Evolutionary conservation across 2,797 vertebrate species (phyloP).

Genomic region (Semotilus atromaculatus): DNA sequence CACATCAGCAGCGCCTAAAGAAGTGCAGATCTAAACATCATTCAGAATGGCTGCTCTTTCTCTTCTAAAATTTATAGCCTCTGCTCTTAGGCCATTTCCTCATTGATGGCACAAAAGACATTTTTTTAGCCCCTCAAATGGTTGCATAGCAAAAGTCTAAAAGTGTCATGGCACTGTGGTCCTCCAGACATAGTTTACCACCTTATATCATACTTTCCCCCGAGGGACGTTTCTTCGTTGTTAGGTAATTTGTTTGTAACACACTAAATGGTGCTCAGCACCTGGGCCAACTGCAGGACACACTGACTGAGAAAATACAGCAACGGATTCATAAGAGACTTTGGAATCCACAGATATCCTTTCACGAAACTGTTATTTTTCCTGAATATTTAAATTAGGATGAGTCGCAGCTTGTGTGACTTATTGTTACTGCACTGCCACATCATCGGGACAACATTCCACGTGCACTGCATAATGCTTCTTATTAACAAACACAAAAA

Average conservation of each 20-base stretch:
- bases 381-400: neutral
- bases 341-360: neutral
- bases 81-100: slow-evolving; percentile 35
- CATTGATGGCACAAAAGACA: slow-evolving; percentile 47
- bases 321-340: neutral
- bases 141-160: slow-evolving; percentile 59
- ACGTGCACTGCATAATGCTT: slow-evolving; percentile 6
- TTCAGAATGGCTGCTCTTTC: slow-evolving; percentile 22
- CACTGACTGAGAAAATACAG: neutral
- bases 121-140: slow-evolving; percentile 55
- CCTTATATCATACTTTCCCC: neutral
- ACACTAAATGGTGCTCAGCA: slow-evolving; percentile 12
- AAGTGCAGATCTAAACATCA: slow-evolving; percentile 57
- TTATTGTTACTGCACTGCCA: neutral
- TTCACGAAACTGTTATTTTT: neutral
- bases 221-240: neutral
- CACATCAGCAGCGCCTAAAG: slow-evolving; percentile 45
- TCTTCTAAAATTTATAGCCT: slow-evolving; percentile 53
- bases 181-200: neutral
- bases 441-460: slow-evolving; percentile 12
- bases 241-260: slow-evolving; percentile 6
- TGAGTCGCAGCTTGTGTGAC: neutral
- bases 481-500: slow-evolving; percentile 10
- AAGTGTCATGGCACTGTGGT: neutral
- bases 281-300: neutral